Evolutionary conservation across 2,888 invertebrate genomes (phyloP).

Genomic region (Cotesia congregata): DNA sequence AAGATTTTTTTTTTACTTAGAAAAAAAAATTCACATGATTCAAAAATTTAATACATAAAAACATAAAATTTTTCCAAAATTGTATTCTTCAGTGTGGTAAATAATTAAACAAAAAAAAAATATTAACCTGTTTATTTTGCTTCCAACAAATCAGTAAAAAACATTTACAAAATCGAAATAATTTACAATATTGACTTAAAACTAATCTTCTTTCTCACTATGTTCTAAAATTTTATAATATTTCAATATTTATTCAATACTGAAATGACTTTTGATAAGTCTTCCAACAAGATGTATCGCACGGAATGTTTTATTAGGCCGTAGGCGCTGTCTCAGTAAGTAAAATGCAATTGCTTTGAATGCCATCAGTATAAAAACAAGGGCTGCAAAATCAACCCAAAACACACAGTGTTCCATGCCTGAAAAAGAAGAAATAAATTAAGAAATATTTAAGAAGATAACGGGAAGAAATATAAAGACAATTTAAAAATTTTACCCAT

Average conservation of each 20-base stretch:
- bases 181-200: background rate
- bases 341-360: slow-evolving; percentile 81
- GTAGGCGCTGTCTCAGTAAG: slow-evolving; percentile 79
- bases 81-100: background rate
- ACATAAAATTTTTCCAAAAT: background rate
- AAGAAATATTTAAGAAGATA: background rate
- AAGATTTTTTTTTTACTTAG: no score
- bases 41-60: background rate
- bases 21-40: no score
- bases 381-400: slow-evolving; percentile 77
- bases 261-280: slow-evolving; percentile 76
- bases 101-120: background rate
- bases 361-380: slow-evolving; percentile 75
- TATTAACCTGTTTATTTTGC: background rate
- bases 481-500: slow-evolving; percentile 73
- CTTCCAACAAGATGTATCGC: slow-evolving; percentile 80
- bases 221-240: slow-evolving; percentile 23
- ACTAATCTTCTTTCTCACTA: slow-evolving; percentile 27
- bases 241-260: slow-evolving; percentile 50
- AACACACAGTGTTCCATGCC: slow-evolving; percentile 79
- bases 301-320: slow-evolving; percentile 80
- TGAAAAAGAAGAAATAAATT: slow-evolving; percentile 44
- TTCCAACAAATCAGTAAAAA: background rate
- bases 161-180: background rate
- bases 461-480: background rate